phyloP scores from a whole-genome alignment of 2,797 vertebrate genomes.

The Rousettus madagascariensis region DNA sequence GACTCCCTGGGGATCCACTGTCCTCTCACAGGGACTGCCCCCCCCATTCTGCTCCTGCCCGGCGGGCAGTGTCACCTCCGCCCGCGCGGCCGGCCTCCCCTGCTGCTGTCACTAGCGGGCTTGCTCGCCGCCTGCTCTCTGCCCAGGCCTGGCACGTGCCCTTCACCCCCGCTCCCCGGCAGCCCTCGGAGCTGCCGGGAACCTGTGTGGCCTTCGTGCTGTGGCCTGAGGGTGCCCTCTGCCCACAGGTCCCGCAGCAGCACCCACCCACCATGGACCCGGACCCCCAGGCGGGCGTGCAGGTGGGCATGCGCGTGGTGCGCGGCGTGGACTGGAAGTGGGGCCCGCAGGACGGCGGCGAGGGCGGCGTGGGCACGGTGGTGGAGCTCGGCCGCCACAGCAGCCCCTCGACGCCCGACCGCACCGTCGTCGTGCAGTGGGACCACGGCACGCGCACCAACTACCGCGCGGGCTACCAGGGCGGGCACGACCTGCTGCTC shows the following conservation, averaged over 20 bases:
- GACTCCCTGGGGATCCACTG: not conserved
- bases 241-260: slow-evolving; percentile 21
- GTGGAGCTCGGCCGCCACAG: slow-evolving; percentile 97
- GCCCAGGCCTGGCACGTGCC: too few species aligned
- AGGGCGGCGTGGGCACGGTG: slow-evolving; percentile 96
- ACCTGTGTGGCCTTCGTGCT: not conserved
- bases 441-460: slow-evolving; percentile 98
- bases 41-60: too few species aligned
- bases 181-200: too few species aligned
- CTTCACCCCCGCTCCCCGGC: not conserved
- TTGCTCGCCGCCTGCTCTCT: not conserved
- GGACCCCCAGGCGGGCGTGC: slow-evolving; percentile 91
- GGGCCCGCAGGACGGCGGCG: slow-evolving; percentile 95
- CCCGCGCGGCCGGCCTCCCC: rapidly evolving
- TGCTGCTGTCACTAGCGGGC: rapidly evolving
- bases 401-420: slow-evolving; percentile 97
- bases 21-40: not conserved
- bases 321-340: slow-evolving; percentile 98
- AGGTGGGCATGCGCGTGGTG: slow-evolving; percentile 98
- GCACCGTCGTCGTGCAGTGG: slow-evolving; percentile 99
- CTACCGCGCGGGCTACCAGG: slow-evolving; percentile 98
- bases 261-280: slow-evolving; percentile 76
- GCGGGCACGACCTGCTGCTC: slow-evolving; percentile 94
- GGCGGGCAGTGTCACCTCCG: not conserved
- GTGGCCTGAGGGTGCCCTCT: not conserved